Evolutionary conservation across 2,797 vertebrate species (phyloP), one percentile per base, ranked within the genome.

Genomic region (Crocidura indochinensis): DNA sequence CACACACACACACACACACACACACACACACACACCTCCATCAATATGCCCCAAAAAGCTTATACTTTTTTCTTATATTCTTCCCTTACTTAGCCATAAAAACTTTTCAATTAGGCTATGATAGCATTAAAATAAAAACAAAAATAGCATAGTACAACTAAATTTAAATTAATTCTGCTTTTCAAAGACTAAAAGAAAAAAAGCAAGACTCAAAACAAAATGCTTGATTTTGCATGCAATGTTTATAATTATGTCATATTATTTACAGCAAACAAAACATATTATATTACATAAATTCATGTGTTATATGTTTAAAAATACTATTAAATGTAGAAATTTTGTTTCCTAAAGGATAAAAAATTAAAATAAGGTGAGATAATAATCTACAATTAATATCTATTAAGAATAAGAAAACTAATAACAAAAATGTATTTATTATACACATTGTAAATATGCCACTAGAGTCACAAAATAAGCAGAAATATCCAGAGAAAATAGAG

Each of bases 261-360:
- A 19, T 73, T 85, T 81, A 88, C 75, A 77, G 78, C 12, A 53
- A 31, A 46, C 26, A 65, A 19, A 69, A 74, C 14, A 17, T 80
- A 20, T 31, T 81, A 46, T 2, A 29, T 46, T 87, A 53, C 46
- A 46, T 80, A 38, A 0, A 56, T 64, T 74, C 49, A 62, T 1
- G 20, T 53, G 38, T n/a, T 84, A 90, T 68, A 79, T 22, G 7
- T 46, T 4, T 77, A 93, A 86, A 88, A 62, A 64, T 89, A 81
- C 71, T 12, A 38, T 19, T 27, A 49, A 85, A 74, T 71, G 19
- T 86, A 74, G 27, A 62, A 82, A 82, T 20, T 60, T 56, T 10
- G 4, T 38, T 12, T 82, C 27, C 24, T 49, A 29, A 83, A 44
- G 8, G 8, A 62, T 84, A 38, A n/a, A 87, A 82, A 62, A 71